A percentile compares a stretch with the other conserved stretches of the same genome.
These are phyloP conservation scores for Emydoidea blandingii DNA, from an alignment of 2,797 vertebrate genomes.

Conservation along the genomic window DNA sequence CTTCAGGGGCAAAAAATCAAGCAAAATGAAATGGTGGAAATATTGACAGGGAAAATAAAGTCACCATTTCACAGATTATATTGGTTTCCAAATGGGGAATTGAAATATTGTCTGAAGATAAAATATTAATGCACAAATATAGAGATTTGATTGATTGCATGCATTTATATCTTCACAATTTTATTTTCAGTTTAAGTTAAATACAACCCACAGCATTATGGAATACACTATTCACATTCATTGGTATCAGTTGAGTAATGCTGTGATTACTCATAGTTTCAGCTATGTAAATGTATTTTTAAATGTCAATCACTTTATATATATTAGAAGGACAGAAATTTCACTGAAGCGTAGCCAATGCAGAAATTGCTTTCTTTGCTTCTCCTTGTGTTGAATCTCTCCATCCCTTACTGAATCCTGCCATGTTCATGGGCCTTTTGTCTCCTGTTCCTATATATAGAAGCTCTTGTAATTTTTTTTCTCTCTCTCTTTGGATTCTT, in stretches of 20 bases:
- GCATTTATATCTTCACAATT: not conserved
- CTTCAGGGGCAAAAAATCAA: not conserved
- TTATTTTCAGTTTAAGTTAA: not conserved
- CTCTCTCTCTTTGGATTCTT: not conserved
- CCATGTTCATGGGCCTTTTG: not conserved
- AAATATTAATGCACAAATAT: not conserved
- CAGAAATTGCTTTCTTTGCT: constrained; percentile 9
- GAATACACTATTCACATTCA: not conserved
- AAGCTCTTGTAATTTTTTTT: not conserved
- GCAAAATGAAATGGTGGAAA: not conserved
- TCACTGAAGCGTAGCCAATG: not conserved
- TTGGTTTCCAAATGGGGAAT: accelerated
- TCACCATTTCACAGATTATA: not conserved
- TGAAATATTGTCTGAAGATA: not conserved
- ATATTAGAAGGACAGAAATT: not conserved
- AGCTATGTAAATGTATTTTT: not conserved
- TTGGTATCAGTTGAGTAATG: not conserved
- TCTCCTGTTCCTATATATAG: not conserved
- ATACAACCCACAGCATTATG: not conserved
- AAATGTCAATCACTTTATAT: not conserved
- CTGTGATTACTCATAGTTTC: not conserved
- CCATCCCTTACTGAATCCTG: not conserved
- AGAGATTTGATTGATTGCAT: not conserved
- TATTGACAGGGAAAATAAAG: not conserved
- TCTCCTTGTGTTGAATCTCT: not conserved